Percentiles rank a stretch among this genome's conserved stretches.
These are phyloP conservation scores for Zaprionus gabonicus DNA, from an alignment of 1,140 invertebrate genomes.

Conservation along the genomic window DNA sequence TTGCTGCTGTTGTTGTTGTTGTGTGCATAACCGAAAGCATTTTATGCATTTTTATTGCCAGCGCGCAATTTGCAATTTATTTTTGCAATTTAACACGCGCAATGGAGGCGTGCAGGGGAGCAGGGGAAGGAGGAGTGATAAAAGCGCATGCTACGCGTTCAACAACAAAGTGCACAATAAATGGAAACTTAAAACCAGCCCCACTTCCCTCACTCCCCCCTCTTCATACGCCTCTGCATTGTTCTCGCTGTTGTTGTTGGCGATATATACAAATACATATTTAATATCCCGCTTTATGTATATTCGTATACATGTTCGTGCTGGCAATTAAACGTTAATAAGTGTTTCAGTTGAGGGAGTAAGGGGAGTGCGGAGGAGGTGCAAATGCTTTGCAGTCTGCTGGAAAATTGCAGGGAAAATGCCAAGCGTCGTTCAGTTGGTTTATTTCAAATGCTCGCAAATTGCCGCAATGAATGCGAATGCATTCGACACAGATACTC, in stretches of 20 bases:
- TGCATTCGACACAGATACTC: neutral
- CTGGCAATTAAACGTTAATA: slow-evolving; percentile 75
- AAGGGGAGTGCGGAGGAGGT: neutral
- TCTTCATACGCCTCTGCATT: slow-evolving; percentile 26
- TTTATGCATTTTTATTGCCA: slow-evolving; percentile 79
- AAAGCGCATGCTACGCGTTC: slow-evolving; percentile 42
- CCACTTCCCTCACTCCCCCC: neutral
- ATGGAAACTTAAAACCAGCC: slow-evolving; percentile 72
- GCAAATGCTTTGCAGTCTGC: neutral
- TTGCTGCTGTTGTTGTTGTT: neutral
- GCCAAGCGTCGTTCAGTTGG: slow-evolving; percentile 6
- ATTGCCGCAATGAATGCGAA: slow-evolving; percentile 29
- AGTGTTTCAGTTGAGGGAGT: slow-evolving; percentile 29
- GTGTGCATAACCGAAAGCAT: slow-evolving; percentile 71
- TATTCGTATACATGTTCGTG: slow-evolving; percentile 31
- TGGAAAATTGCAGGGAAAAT: slow-evolving; percentile 33
- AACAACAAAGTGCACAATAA: slow-evolving; percentile 79
- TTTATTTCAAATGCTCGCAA: slow-evolving; percentile 45
- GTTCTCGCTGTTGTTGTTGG: neutral
- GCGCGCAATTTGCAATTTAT: slow-evolving; percentile 76
- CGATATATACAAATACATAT: slow-evolving; percentile 19
- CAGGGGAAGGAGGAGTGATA: slow-evolving; percentile 23
- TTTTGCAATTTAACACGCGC: slow-evolving; percentile 81
- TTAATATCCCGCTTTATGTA: slow-evolving; percentile 10
- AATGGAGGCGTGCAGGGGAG: slow-evolving; percentile 14